Evolutionary conservation across 53 echinoderm and acorn worm genomes (phyloP).

Genomic region (Hippasteria phrygiana): DNA sequence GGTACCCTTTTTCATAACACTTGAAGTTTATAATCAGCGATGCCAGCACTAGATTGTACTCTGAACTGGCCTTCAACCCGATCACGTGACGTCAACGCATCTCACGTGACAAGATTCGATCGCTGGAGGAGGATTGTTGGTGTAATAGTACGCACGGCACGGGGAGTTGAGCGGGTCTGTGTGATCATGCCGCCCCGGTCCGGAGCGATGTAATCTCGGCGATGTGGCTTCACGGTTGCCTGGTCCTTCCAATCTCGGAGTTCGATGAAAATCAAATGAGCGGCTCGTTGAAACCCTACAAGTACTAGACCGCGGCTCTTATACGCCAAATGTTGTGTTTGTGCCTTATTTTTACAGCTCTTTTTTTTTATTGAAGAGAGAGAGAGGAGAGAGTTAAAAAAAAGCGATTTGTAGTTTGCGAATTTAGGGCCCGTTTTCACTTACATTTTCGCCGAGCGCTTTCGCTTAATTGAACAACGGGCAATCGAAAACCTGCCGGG

Average conservation of each 20-base stretch:
- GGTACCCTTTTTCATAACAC: neutral
- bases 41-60: neutral
- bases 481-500: slow-evolving; percentile 47
- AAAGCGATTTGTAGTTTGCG: slow-evolving; percentile 1
- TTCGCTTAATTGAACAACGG: slow-evolving; percentile 36
- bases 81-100: slow-evolving; percentile 36
- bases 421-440: slow-evolving; percentile 12
- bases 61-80: slow-evolving; percentile 48
- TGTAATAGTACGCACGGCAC: neutral
- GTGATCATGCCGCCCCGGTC: slow-evolving; percentile 44
- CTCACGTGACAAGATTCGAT: slow-evolving; percentile 20
- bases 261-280: slow-evolving; percentile 60
- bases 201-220: slow-evolving; percentile 37
- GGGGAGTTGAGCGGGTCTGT: slow-evolving; percentile 32
- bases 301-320: neutral
- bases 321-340: neutral
- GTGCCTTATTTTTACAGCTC: neutral
- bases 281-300: neutral
- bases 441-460: neutral
- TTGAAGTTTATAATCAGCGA: neutral
- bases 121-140: neutral
- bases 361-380: neutral
- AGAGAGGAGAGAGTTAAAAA: neutral
- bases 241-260: slow-evolving; percentile 30
- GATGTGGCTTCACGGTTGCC: slow-evolving; percentile 29